These are phyloP conservation scores for Gibbula magus DNA, from an alignment of 2,888 invertebrate genomes.

Conservation along the genomic window DNA sequence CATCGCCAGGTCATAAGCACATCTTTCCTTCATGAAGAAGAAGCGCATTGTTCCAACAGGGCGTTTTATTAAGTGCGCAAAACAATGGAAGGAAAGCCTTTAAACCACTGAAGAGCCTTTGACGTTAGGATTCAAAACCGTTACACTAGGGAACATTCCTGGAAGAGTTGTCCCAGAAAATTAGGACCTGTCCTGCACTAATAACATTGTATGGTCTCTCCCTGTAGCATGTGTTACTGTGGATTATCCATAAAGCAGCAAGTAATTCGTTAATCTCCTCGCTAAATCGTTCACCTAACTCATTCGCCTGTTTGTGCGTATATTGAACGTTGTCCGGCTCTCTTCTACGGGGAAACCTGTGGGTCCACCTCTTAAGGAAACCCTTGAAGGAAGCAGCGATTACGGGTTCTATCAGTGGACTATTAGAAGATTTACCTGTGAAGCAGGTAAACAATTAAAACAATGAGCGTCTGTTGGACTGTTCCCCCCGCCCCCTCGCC, in stretches of 20 bases:
- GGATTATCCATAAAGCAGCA: slow-evolving; percentile 2
- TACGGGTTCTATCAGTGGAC: slow-evolving; percentile 4
- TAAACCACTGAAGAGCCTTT: slow-evolving; percentile 5
- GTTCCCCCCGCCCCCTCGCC: neutral
- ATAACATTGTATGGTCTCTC: neutral
- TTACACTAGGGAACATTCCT: neutral
- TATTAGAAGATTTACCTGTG: slow-evolving; percentile 18
- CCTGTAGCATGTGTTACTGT: slow-evolving; percentile 17
- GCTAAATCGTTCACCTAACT: slow-evolving; percentile 4
- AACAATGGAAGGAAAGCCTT: neutral
- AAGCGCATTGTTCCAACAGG: neutral
- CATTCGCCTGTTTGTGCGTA: slow-evolving; percentile 8
- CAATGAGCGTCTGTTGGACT: neutral
- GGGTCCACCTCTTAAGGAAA: neutral
- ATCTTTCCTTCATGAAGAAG: neutral
- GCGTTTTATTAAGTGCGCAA: neutral
- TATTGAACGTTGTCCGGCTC: neutral
- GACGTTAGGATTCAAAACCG: neutral
- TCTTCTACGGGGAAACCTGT: neutral
- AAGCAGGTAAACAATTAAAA: slow-evolving; percentile 11
- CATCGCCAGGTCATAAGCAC: slow-evolving; percentile 1
- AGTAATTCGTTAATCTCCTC: neutral
- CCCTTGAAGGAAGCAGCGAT: slow-evolving; percentile 5
- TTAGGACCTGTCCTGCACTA: slow-evolving; percentile 5
- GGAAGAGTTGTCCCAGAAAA: neutral